These are phyloP conservation scores for Cantharis rustica DNA, from an alignment of 2,888 invertebrate genomes.

Conservation along the genomic window DNA sequence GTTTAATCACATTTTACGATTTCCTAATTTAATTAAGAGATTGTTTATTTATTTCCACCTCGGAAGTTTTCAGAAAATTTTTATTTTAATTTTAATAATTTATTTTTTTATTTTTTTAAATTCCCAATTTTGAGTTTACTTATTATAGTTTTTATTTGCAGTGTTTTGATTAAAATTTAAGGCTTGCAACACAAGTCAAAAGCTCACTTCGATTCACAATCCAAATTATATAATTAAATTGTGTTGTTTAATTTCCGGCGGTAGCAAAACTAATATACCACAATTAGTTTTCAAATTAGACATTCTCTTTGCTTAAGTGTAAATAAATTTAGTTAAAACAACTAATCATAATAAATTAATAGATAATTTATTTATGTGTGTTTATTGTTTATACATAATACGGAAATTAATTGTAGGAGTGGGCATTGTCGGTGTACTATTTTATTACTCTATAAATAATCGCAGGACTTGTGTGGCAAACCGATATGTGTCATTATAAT, in stretches of 20 bases:
- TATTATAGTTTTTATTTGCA: neutral
- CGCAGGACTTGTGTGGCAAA: neutral
- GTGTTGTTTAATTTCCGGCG: neutral
- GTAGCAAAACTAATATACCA: neutral
- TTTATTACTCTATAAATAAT: neutral
- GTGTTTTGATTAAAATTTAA: neutral
- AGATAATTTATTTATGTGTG: neutral
- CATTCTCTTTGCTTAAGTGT: neutral
- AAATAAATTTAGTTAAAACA: neutral
- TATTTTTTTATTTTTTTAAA: neutral
- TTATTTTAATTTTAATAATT: neutral
- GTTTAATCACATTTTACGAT: neutral
- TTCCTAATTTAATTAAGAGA: neutral
- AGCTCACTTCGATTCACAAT: neutral
- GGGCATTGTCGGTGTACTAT: neutral
- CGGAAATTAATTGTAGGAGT: neutral
- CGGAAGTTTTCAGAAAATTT: neutral
- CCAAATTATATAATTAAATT: neutral
- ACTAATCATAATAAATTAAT: neutral
- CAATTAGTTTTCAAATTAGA: neutral
- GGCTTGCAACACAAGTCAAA: neutral
- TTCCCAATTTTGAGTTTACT: too few relatives aligned
- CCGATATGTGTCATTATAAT: neutral
- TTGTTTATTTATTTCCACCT: neutral
- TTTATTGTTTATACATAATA: neutral